Evolutionary conservation across 2,888 invertebrate species (phyloP).

Genomic region (Netelia virgata): DNA sequence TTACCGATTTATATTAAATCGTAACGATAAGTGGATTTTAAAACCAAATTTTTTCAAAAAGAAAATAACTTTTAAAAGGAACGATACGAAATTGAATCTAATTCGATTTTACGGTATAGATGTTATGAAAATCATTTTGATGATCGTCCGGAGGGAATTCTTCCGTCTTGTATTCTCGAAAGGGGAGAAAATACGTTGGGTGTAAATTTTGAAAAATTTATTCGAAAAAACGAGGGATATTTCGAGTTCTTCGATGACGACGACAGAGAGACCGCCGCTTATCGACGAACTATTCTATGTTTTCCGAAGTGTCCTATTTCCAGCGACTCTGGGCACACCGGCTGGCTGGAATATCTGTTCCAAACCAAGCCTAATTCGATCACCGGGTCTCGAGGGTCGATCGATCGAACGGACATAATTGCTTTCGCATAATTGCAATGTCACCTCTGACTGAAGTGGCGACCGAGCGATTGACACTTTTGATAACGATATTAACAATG

Average conservation of each 20-base stretch:
- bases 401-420: constrained; percentile 42
- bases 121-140: not conserved
- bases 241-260: not conserved
- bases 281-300: not conserved
- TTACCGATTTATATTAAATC: not conserved
- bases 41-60: no score
- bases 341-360: constrained; percentile 17
- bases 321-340: constrained; percentile 7
- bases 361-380: constrained; percentile 35
- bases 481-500: not conserved
- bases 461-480: not conserved
- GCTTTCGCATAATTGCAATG: constrained; percentile 25
- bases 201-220: not conserved
- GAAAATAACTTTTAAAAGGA: no score
- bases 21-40: no score
- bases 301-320: constrained; percentile 21
- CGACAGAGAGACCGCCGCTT: not conserved
- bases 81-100: no score
- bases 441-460: not conserved
- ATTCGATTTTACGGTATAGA: no score
- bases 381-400: not conserved
- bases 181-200: no score
- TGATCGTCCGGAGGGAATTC: not conserved
- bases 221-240: not conserved
- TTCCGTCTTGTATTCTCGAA: no score